Evolutionary conservation across 2,888 invertebrate species (phyloP), one percentile per base, ranked within the genome.

Genomic region (Diadromus collaris): DNA sequence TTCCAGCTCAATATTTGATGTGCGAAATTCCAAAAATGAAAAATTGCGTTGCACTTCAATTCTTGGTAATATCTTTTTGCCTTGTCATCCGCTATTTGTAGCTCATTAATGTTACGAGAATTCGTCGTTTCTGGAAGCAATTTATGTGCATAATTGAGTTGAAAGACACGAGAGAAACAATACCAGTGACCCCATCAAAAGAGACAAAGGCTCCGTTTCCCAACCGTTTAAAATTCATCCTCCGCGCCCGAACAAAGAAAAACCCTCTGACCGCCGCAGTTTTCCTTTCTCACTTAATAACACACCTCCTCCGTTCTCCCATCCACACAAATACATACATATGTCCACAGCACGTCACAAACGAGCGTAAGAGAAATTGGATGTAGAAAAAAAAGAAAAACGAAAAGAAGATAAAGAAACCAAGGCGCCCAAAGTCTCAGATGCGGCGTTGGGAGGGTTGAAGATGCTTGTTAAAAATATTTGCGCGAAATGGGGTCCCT

Each of bases 391-490:
- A 29, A 29, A 48, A 19, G 6, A n/a, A n/a, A n/a, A n/a, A n/a
- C n/a, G 29, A 56, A 27, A 2, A 9, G 9, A 9, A 46, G 19
- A 46, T n/a, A 56, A n/a, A 56, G n/a, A 16, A 56, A 29, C 54
- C 16, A 2, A 29, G 54, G 54, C 70, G 70, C 70, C 70, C 46
- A 68, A 58, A 56, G 70, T 70, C 70, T 70, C 48, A 16, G 70
- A 58, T 58, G 68, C 48, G 70, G 48, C 60, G 7, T 44, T 58
- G 27, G 46, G 46, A 19, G 51, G 64, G 64, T 65, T 56, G 68
- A 61, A 65, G 79, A 77, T 70, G 77, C 77, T 79, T 79, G 82
- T 82, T 82, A 82, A 82, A 82, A 82, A 82, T 82, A 82, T 82
- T 82, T 82, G 79, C 78, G 81, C 82, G 79, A 81, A 38, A 75